phyloP scores from a whole-genome alignment of 1,140 invertebrate species.

The Ceratitis capitata region DNA sequence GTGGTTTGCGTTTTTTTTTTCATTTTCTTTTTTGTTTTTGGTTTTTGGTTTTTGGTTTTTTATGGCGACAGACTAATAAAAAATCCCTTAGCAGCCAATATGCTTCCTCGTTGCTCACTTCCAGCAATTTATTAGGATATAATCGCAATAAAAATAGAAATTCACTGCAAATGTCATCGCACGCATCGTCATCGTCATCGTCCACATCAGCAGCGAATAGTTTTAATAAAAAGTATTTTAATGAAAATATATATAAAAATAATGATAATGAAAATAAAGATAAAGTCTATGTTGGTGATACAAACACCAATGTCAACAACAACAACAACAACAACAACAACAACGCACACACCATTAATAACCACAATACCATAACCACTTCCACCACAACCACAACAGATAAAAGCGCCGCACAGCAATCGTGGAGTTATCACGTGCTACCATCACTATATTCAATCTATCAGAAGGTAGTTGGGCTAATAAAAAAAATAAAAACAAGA shows the following conservation, averaged over 20 bases:
- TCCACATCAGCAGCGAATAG: constrained; percentile 42
- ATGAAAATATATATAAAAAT: too few relatives aligned
- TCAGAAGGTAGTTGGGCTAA: constrained; percentile 75
- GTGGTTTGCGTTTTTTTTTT: background rate
- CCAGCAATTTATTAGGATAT: constrained; percentile 64
- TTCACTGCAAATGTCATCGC: constrained; percentile 54
- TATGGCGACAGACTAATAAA: constrained; percentile 58
- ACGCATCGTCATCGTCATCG: constrained; percentile 53
- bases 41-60: too few relatives aligned
- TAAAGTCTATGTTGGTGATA: constrained; percentile 63
- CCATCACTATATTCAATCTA: constrained; percentile 83
- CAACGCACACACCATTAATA: constrained; percentile 48
- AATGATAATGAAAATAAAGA: too few relatives aligned
- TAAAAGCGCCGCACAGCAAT: constrained; percentile 70
- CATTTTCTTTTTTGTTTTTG: too few relatives aligned
- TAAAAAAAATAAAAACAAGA: background rate
- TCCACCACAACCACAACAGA: constrained; percentile 61
- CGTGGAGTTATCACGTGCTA: constrained; percentile 84
- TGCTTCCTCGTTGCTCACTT: constrained; percentile 64
- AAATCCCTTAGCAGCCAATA: constrained; percentile 56
- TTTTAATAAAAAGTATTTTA: constrained; percentile 37
- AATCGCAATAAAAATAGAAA: constrained; percentile 58
- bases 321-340: constrained; percentile 48
- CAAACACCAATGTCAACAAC: too few relatives aligned
- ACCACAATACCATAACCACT: constrained; percentile 51